Base-by-base conservation (phyloP, 2,888 invertebrate species). In the Alitta virens region DNA sequence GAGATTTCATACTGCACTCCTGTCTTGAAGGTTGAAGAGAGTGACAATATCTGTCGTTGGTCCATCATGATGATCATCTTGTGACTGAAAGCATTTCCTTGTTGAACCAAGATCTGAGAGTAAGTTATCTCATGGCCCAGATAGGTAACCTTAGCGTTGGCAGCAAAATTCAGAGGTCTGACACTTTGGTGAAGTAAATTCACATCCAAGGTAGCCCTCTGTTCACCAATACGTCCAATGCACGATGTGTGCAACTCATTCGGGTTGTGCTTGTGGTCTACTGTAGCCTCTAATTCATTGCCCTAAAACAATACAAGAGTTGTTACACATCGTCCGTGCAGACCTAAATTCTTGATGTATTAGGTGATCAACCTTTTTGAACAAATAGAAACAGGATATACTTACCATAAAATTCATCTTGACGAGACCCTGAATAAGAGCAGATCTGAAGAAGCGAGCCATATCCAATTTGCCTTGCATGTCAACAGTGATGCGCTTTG, bases 81-180 rank as follows among this genome's bases (percentile, higher is more conserved):
- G 16, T 65, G 58, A 38, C 62, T 56, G 43, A 63, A 69, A 12
- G 60, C 56, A 7, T 56, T 55, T 18, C 55, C 43, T 12, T 38
- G 38, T 43, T 69, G 66, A 9, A 57, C 42, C 7, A 69, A 42
- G 18, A 25, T 53, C 25, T 63, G 51, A 12, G 27, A 42, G 43
- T 56, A 27, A 24, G 42, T 56, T 57, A 70, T 63, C 27, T 63
- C 58, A 25, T 62, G 62, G 50, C 63, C 70, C 14, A 67, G 65
- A 50, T 60, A 65, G 2, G 33, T 24, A 1, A 69, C 46, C 14
- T 56, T 56, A 14, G 38, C 57, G 12, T 52, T 49, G 16, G 25
- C 57, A 5, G 1, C 24, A 12, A 25, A 26, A n/a, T 63, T 60
- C 60, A 70, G 53, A 14, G 65, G 68, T 3, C n/a, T 50, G 16